A percentile compares a stretch with the other conserved stretches of the same genome.
Conservation (phyloP, 2,113 vertebrate species). For the Girardinichthys multiradiatus region DNA sequence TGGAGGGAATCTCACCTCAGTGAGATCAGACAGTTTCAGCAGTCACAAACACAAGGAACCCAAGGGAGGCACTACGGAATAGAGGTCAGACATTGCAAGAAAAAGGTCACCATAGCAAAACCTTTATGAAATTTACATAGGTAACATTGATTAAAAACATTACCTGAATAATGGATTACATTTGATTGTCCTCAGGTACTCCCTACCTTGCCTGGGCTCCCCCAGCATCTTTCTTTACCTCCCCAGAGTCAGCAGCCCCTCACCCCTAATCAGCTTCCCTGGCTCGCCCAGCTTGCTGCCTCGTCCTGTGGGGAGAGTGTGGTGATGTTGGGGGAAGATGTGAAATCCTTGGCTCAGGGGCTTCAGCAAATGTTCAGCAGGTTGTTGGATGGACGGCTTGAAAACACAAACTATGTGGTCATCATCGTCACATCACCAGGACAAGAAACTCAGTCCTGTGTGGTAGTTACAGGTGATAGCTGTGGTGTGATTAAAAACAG, state of each 20-base stretch:
- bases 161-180: not conserved
- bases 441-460: conserved; percentile 90
- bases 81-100: conserved; percentile 55
- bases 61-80: conserved; percentile 73
- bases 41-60: conserved; percentile 77
- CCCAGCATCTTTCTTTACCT: conserved; percentile 66
- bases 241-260: conserved; percentile 77
- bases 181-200: conserved; percentile 70
- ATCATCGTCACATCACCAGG: conserved; percentile 87
- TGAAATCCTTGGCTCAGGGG: conserved; percentile 89
- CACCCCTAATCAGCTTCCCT: conserved; percentile 91
- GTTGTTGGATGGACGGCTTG: conserved; percentile 86
- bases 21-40: conserved; percentile 92
- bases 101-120: not conserved
- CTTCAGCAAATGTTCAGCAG: conserved; percentile 90
- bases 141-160: not conserved
- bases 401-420: conserved; percentile 93
- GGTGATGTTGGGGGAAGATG: conserved; percentile 86
- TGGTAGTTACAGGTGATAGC: conserved; percentile 90
- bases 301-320: conserved; percentile 92
- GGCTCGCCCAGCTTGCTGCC: conserved; percentile 93
- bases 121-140: not conserved
- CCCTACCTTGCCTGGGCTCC: conserved; percentile 72
- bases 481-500: not conserved
- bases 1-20: conserved; percentile 94